Evolutionary conservation across 2,888 invertebrate genomes (phyloP), one percentile per base, ranked within the genome.

Genomic region (Mimas tiliae): DNA sequence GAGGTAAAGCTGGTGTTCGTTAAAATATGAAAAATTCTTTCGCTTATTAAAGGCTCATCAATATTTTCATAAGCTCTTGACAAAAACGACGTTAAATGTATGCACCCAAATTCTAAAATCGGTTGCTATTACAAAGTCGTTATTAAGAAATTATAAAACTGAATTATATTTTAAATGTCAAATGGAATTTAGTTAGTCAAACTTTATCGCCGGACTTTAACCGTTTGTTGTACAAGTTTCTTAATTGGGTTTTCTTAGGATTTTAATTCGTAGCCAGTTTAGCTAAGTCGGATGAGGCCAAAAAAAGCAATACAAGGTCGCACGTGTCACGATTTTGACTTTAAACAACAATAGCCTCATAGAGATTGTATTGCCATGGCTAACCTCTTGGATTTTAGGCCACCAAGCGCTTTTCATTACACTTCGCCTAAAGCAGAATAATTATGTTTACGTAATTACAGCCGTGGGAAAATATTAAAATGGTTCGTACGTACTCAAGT

Each of bases 401-500:
- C 19, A 52, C 12, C 27, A 58, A 58, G 42, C 42, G 19, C 42
- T 58, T 19, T 58, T 58, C 58, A 38, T 33, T 6, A 55, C 3
- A 9, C 55, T 11, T 9, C 58, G 19, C 12, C 58, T 58, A 58
- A 38, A 55, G 55, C 38, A 16, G 38, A 55, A 19, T 42, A 58
- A 58, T 58, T 58, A 52, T 33, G 58, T 58, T 58, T 58, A 58
- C 58, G 34, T 48, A 21, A 65, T 55, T 21, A 65, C 19, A 21
- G 53, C 55, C 19, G 64, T 67, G 67, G 48, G 67, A 63, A 67
- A 58, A 53, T 58, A 52, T 52, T 70, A 71, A 67, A 67, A 66
- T 68, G 68, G 66, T 64, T 70, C 68, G 84, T 89, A 92, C 94
- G 83, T 94, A 94, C 94, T 93, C 70, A 92, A 72, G 74, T 83